A percentile compares a stretch with the other conserved stretches of the same genome.
phyloP scores from a whole-genome alignment of 1,140 invertebrate genomes.

The Drosophila subobscura region DNA sequence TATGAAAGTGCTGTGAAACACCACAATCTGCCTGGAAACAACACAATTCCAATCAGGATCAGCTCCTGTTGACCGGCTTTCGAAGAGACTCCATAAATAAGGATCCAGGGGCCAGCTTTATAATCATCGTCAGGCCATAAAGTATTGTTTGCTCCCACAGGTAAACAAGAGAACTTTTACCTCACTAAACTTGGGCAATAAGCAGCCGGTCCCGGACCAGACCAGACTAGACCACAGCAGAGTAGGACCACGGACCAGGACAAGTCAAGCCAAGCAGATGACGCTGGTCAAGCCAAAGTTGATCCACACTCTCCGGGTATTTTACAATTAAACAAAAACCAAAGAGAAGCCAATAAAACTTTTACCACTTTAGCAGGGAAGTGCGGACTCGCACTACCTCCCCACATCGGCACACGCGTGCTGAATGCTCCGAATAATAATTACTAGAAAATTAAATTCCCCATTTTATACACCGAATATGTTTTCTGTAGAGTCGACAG shows the following conservation, averaged over 20 bases:
- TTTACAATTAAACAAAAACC: conserved; percentile 63
- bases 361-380: conserved; percentile 47
- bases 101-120: conserved; percentile 35
- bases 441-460: conserved; percentile 61
- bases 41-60: conserved; percentile 39
- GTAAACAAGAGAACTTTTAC: conserved; percentile 61
- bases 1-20: background rate
- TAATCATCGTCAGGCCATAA: conserved; percentile 55
- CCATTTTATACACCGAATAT: conserved; percentile 43
- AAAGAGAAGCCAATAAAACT: conserved; percentile 62
- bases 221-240: conserved; percentile 4
- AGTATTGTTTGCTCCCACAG: conserved; percentile 54
- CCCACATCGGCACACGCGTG: conserved; percentile 1
- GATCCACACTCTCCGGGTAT: conserved; percentile 51
- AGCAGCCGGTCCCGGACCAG: conserved; percentile 39
- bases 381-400: conserved; percentile 15
- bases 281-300: conserved; percentile 59
- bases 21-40: conserved; percentile 24
- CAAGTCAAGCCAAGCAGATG: conserved; percentile 30
- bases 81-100: conserved; percentile 39
- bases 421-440: conserved; percentile 52
- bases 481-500: conserved; percentile 27
- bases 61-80: conserved; percentile 11
- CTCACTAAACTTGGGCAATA: conserved; percentile 52
- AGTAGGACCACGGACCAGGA: background rate